Evolutionary conservation across 2,888 invertebrate genomes (phyloP), one percentile per base, ranked within the genome.

Genomic region (Phyllotreta striolata): DNA sequence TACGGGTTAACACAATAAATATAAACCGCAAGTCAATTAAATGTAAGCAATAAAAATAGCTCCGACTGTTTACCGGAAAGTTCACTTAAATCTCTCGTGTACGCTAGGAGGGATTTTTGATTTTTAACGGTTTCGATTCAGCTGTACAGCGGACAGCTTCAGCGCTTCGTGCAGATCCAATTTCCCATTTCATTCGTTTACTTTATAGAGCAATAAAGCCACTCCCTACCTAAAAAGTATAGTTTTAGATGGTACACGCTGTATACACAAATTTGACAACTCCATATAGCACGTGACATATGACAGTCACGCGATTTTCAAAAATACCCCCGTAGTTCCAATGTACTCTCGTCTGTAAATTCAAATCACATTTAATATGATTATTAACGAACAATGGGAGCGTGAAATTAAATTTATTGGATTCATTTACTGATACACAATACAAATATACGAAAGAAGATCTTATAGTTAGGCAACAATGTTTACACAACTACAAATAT

Each of bases 151-250:
- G 24, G 1, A 4, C 24, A 24, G 24, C 24, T 24, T 24, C 24
- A 24, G 24, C 24, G 24, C 4, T 24, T 24, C 24, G 4, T 24
- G 4, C 24, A 24, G 24, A 24, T 24, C 24, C 24, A 4, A 24
- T 24, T 24, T 24, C 24, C 24, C 24, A 24, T 24, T 24, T 24
- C 24, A 24, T 24, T 60, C 46, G 43, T 44, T 9, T 54, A 35
- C 34, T 10, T n/a, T 43, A 54, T 14, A 24, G 13, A 69, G 70
- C 70, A 67, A 70, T 51, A 73, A 71, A 73, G 74, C 77, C 77
- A 77, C 77, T 77, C 77, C 77, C 76, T 55, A 74, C 73, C 68
- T 66, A 69, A 72, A 55, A 52, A 51, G 24, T 59, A 39, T 24
- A 24, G 24, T 34, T 39, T 60, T 62, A 44, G 9, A 59, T 64